Evolutionary conservation across 1,140 invertebrate species (phyloP).

Genomic region (Drosophila lini): DNA sequence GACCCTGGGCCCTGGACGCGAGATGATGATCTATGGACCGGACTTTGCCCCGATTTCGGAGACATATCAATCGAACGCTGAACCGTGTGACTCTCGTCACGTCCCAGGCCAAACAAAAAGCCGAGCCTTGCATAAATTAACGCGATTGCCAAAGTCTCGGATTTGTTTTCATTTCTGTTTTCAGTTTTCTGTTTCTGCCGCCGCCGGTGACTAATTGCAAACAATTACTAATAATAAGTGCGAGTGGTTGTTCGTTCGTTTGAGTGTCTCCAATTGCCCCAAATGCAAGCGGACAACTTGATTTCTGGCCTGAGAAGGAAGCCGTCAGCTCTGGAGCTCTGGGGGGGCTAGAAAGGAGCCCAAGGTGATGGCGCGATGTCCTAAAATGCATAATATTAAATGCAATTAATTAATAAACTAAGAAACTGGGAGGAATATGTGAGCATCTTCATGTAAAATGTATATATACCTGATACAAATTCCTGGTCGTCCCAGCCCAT

Average conservation of each 20-base stretch:
- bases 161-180: slow-evolving; percentile 21
- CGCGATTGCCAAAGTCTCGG: slow-evolving; percentile 26
- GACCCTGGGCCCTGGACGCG: slow-evolving; percentile 10
- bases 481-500: background rate
- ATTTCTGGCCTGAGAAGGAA: slow-evolving; percentile 43
- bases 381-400: background rate
- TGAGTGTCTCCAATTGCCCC: slow-evolving; percentile 22
- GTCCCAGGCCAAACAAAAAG: slow-evolving; percentile 11
- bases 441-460: background rate
- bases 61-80: slow-evolving; percentile 28
- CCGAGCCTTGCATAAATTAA: slow-evolving; percentile 51
- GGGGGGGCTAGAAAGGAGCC: background rate
- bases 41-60: slow-evolving; percentile 24
- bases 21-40: slow-evolving; percentile 21
- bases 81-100: slow-evolving; percentile 30
- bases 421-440: background rate
- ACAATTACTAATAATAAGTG: slow-evolving; percentile 57
- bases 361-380: background rate
- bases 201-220: slow-evolving; percentile 52
- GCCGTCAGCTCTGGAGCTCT: slow-evolving; percentile 10
- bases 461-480: background rate
- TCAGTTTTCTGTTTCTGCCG: slow-evolving; percentile 6
- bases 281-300: slow-evolving; percentile 42
- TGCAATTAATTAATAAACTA: background rate
- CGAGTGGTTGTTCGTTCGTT: slow-evolving; percentile 19